Percentiles rank a stretch among this genome's conserved stretches.
These are phyloP conservation scores for Leptinotarsa haldemani DNA, from an alignment of 2,888 invertebrate genomes.

Conservation along the genomic window DNA sequence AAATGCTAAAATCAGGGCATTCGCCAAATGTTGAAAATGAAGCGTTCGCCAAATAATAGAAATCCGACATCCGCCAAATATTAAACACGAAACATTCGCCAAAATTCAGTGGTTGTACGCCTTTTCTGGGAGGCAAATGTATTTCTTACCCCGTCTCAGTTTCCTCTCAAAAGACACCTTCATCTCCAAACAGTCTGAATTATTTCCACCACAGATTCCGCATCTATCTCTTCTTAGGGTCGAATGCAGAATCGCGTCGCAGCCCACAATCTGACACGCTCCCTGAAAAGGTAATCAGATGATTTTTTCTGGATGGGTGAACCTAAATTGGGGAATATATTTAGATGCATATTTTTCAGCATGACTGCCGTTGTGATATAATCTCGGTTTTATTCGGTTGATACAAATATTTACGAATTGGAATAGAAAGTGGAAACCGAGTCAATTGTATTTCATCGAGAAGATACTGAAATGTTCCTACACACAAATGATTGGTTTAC, in stretches of 20 bases:
- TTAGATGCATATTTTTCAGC: neutral
- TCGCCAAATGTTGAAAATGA: no score
- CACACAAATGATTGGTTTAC: no score
- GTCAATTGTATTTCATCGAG: no score
- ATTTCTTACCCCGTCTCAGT: slow-evolving; percentile 64
- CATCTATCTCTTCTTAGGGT: slow-evolving; percentile 70
- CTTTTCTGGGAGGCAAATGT: no score
- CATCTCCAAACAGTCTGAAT: slow-evolving; percentile 71
- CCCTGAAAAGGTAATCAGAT: slow-evolving; percentile 62
- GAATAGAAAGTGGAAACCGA: no score
- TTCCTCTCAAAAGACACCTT: slow-evolving; percentile 62
- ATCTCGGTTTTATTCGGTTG: neutral
- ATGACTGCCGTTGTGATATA: neutral
- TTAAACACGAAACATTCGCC: no score
- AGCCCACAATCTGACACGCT: slow-evolving; percentile 70
- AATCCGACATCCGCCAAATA: no score
- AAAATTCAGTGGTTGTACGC: no score
- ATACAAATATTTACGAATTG: no score
- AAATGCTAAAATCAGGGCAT: no score
- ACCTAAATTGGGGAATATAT: neutral
- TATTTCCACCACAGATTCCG: slow-evolving; percentile 75
- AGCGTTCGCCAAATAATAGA: no score
- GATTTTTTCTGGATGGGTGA: neutral
- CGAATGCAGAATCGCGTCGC: slow-evolving; percentile 74
- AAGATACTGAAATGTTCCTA: no score